A percentile compares a stretch with the other conserved stretches of the same genome.
These are phyloP conservation scores for Melieria crassipennis DNA, from an alignment of 2,888 invertebrate genomes.

Conservation along the genomic window DNA sequence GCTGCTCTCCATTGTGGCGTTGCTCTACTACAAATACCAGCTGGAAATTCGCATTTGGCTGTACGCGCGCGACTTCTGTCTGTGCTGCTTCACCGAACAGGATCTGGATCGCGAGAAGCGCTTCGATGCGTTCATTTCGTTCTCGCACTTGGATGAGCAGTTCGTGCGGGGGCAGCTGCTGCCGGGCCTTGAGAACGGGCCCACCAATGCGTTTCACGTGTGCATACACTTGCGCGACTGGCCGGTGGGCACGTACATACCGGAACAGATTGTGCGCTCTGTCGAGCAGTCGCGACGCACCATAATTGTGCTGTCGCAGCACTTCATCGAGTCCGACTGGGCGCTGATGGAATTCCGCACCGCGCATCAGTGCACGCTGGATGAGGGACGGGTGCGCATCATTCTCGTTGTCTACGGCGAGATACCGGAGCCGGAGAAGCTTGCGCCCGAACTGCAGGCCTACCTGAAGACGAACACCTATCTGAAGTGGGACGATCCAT, in stretches of 20 bases:
- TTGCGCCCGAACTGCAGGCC: slow-evolving; percentile 75
- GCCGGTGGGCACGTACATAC: slow-evolving; percentile 78
- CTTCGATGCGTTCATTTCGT: slow-evolving; percentile 84
- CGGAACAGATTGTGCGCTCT: slow-evolving; percentile 75
- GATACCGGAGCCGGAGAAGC: slow-evolving; percentile 69
- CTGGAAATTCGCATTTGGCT: slow-evolving; percentile 76
- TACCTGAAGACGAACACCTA: slow-evolving; percentile 82
- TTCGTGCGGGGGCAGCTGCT: slow-evolving; percentile 75
- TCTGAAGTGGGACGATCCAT: slow-evolving; percentile 81
- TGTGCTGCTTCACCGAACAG: slow-evolving; percentile 74
- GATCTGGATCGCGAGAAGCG: slow-evolving; percentile 72
- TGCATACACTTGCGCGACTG: slow-evolving; percentile 81
- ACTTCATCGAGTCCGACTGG: slow-evolving; percentile 80
- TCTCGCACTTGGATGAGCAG: slow-evolving; percentile 78
- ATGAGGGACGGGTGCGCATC: slow-evolving; percentile 74
- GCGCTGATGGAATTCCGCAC: slow-evolving; percentile 78
- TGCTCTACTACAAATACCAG: slow-evolving; percentile 70
- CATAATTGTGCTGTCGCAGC: slow-evolving; percentile 74
- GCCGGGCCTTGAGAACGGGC: slow-evolving; percentile 73
- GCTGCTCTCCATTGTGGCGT: slow-evolving; percentile 65
- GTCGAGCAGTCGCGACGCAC: slow-evolving; percentile 77
- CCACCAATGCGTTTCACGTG: slow-evolving; percentile 71
- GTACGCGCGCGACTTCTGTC: slow-evolving; percentile 70
- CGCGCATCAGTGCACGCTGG: slow-evolving; percentile 75
- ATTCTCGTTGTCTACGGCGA: slow-evolving; percentile 80